Evolutionary conservation across 2,113 vertebrate species (phyloP), one percentile per base, ranked within the genome.

Genomic region (Pungitius pungitius): DNA sequence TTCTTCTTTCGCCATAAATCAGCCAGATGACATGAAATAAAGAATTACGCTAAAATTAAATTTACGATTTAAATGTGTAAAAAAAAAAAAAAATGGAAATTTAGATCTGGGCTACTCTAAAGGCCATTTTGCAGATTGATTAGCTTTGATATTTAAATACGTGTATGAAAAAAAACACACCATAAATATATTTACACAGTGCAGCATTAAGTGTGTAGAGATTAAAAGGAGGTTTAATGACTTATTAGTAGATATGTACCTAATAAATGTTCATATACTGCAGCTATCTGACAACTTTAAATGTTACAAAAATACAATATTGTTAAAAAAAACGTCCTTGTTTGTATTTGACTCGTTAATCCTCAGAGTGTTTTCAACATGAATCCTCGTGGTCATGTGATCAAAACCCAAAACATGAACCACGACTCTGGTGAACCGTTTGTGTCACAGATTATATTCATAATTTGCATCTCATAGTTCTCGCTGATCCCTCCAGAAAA

Each of bases 401-500:
- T 70, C 1, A 65, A 37, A 30, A 56, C 30, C 57, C 61, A 52
- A 43, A 57, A 58, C 54, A 77, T 43, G 26, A 68, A 54, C 35
- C 60, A 9, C 42, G 71, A 71, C 26, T 69, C 40, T 62, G 73
- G 54, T 69, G 0, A 77, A 70, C 58, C 13, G 1, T 68, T 73
- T n/a, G n/a, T n/a, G n/a, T n/a, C n/a, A n/a, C 33, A 35, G 65
- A 86, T 86, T 62, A 64, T 54, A 37, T 39, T 69, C 78, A 51
- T 85, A 45, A 37, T 76, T 88, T 89, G 87, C 85, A 85, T 91
- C 77, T 74, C 49, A 17, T 68, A 35, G 45, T 62, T 88, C 45
- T 62, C n/a, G 58, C 68, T 65, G 77, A 85, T 82, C 76, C 73
- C 33, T 35, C 33, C 33, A 6, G 33, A 6, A 14, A 14, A 26